These are phyloP conservation scores for Mystacides longicornis DNA, from an alignment of 2,888 invertebrate species.

Conservation along the genomic window DNA sequence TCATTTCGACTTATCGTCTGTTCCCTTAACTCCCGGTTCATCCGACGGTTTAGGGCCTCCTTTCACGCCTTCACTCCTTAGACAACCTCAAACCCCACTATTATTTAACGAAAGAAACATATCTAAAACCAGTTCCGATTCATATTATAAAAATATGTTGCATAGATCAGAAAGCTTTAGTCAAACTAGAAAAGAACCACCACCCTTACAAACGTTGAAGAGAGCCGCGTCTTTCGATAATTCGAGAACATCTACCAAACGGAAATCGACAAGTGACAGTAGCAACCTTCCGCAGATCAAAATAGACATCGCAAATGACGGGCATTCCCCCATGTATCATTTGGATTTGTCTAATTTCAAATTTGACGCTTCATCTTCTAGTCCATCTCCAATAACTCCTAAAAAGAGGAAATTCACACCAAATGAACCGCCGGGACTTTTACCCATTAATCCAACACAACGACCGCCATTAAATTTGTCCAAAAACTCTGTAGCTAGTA, in stretches of 20 bases:
- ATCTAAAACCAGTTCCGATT: background rate
- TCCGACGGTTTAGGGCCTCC: slow-evolving; percentile 3
- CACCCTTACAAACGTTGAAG: slow-evolving; percentile 18
- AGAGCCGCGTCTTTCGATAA: slow-evolving; percentile 4
- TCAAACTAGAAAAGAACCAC: slow-evolving; percentile 13
- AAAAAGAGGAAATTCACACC: slow-evolving; percentile 10
- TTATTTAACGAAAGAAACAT: slow-evolving; percentile 3
- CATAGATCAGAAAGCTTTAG: slow-evolving; percentile 10
- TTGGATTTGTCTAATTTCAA: slow-evolving; percentile 12
- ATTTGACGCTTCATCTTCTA: slow-evolving; percentile 6
- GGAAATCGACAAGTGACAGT: background rate
- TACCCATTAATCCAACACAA: slow-evolving; percentile 31
- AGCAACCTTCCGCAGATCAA: slow-evolving; percentile 3
- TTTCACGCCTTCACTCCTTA: slow-evolving; percentile 15
- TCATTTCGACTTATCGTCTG: slow-evolving; percentile 28
- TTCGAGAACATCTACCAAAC: background rate
- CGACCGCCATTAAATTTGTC: slow-evolving; percentile 31
- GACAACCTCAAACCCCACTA: slow-evolving; percentile 16
- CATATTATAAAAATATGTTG: background rate
- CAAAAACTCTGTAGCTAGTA: slow-evolving; percentile 33
- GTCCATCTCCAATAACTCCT: slow-evolving; percentile 2
- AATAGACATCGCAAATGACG: slow-evolving; percentile 2
- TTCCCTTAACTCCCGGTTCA: slow-evolving; percentile 4
- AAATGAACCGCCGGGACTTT: slow-evolving; percentile 21
- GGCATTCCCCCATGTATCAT: slow-evolving; percentile 4